A percentile compares a stretch with the other conserved stretches of the same genome.
Conservation (phyloP, 53 echinoderm and acorn worm species). For the Paracentrotus lividus region DNA sequence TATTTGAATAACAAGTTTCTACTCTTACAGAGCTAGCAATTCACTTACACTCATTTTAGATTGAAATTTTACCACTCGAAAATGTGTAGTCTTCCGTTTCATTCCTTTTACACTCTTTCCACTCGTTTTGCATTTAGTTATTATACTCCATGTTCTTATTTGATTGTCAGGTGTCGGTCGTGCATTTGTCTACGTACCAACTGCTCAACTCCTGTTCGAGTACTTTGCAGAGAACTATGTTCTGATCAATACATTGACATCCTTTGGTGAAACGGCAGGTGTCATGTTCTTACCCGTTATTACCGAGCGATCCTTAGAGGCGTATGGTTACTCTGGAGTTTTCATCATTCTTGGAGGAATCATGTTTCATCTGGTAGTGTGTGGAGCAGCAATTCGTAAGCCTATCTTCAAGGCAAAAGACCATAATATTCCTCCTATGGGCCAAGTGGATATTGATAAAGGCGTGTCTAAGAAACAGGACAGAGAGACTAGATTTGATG, state of each 20-base stretch:
- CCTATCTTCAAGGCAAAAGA: background rate
- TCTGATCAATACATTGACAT: background rate
- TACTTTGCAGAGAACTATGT: background rate
- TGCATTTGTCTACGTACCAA: background rate
- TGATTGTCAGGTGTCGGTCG: background rate
- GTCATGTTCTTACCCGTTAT: background rate
- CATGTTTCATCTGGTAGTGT: background rate
- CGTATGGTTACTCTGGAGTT: slow-evolving; percentile 13
- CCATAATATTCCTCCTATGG: background rate
- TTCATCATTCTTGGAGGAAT: slow-evolving; percentile 13
- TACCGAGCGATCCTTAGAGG: background rate
- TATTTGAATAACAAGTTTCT: too few relatives aligned
- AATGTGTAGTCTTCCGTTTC: too few relatives aligned
- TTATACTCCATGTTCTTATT: too few relatives aligned
- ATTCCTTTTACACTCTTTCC: too few relatives aligned
- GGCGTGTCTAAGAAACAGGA: background rate
- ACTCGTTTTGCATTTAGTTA: too few relatives aligned
- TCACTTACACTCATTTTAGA: too few relatives aligned
- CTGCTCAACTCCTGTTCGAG: background rate
- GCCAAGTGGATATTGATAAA: background rate
- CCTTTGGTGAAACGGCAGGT: background rate
- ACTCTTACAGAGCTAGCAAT: too few relatives aligned
- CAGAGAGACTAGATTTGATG: background rate
- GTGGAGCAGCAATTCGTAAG: background rate
- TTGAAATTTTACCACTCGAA: too few relatives aligned